Evolutionary conservation across 2,797 vertebrate species (phyloP), one percentile per base, ranked within the genome.

Genomic region (Cirrhinus molitorella): DNA sequence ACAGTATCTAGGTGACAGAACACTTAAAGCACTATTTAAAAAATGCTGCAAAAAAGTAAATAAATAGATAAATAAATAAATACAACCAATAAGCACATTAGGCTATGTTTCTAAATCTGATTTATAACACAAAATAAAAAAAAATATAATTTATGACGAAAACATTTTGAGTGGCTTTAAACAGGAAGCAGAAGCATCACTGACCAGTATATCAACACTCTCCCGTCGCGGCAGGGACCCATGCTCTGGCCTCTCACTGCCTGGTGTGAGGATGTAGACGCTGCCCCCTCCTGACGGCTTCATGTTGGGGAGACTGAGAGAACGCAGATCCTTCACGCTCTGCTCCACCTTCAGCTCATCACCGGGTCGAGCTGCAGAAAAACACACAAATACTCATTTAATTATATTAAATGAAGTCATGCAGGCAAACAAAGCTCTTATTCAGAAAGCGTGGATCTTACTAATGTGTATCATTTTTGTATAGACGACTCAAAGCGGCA

Each of bases 261-360:
- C 86, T 0, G 95, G 94, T n/a, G 89, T 88, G 0, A 95, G 92
- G n/a, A 96, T 95, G 87, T 93, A 92, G 0, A 95, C 76, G 0
- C 94, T 84, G 40, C 73, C 74, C 16, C 80, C 86, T 4, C 85
- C 57, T 12, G 88, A 86, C 1, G 94, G 92, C 88, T 95, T 96
- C 94, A 97, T 94, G 91, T 96, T 94, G 78, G 97, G 97, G 85
- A 99, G 90, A 84, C 96, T 97, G 87, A 95, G 92, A 0, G 96
- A 97, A 43, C 94, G 93, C 88, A 96, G 83, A 17, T 98, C 97
- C 88, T 96, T 95, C 55, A 96, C 95, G 0, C 94, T 93, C 90
- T 97, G 96, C 75, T 98, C 97, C 92, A 97, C 96, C 89, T 97
- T 97, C 88, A 96, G 93, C 90, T 98, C 97, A 0, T 97, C 95